phyloP scores from a whole-genome alignment of 2,888 invertebrate species.

The Elysia crispata region DNA sequence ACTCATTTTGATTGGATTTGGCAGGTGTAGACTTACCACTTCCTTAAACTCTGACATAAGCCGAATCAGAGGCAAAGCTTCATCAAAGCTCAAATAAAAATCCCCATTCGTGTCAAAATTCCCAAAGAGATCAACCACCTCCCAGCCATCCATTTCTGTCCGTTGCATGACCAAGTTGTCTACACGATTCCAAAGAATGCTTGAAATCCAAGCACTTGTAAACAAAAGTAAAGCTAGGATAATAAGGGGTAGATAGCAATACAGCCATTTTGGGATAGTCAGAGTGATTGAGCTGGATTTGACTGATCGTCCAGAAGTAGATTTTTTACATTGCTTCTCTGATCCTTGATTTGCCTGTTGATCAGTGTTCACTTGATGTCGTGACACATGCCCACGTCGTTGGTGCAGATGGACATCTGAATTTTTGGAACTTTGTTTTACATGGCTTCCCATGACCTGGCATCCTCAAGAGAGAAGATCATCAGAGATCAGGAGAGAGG shows the following conservation, averaged over 20 bases:
- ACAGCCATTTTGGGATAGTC: conserved; percentile 37
- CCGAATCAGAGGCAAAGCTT: conserved; percentile 36
- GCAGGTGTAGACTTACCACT: too few species aligned
- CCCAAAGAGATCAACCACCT: conserved; percentile 27
- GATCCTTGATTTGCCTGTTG: neutral
- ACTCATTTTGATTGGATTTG: too few species aligned
- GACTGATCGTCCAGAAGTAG: neutral
- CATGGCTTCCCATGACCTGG: conserved; percentile 26
- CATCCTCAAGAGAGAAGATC: neutral
- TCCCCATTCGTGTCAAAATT: conserved; percentile 42
- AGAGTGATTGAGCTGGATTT: conserved; percentile 15
- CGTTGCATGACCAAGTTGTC: conserved; percentile 7
- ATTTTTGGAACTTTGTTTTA: conserved; percentile 20
- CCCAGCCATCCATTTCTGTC: conserved; percentile 31
- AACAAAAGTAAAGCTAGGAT: neutral
- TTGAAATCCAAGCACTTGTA: neutral
- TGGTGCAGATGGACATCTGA: neutral
- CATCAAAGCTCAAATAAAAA: conserved; percentile 38
- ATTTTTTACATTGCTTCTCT: neutral
- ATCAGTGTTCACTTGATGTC: neutral
- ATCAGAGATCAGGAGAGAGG: neutral
- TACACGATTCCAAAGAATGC: neutral
- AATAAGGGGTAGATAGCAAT: conserved; percentile 28
- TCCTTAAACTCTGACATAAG: too few species aligned
- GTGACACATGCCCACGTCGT: neutral